Evolutionary conservation across 1,140 invertebrate species (phyloP).

Genomic region (Penaeus vannamei): DNA sequence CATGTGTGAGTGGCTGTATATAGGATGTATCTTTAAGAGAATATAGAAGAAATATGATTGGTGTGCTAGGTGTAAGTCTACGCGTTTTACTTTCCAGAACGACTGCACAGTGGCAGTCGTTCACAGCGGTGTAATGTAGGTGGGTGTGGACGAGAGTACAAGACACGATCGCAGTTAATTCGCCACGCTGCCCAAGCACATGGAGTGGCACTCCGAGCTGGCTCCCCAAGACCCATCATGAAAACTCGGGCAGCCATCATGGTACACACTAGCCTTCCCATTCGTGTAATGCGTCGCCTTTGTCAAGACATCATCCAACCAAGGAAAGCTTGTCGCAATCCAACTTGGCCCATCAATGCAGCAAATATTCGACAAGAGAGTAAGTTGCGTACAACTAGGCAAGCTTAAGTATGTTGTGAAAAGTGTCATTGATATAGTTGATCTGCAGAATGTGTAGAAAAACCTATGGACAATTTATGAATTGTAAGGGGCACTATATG

Average conservation of each 20-base stretch:
- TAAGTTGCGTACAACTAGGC: slow-evolving; percentile 72
- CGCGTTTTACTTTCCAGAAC: slow-evolving; percentile 59
- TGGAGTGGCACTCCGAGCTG: slow-evolving; percentile 80
- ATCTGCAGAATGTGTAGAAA: neutral
- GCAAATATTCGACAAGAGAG: slow-evolving; percentile 88
- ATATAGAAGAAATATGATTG: neutral
- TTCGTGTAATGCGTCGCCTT: slow-evolving; percentile 87
- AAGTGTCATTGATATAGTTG: slow-evolving; percentile 1
- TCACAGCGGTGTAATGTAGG: slow-evolving; percentile 85
- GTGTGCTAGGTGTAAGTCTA: slow-evolving; percentile 54
- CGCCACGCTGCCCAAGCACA: slow-evolving; percentile 94
- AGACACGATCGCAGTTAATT: slow-evolving; percentile 90
- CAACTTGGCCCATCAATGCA: slow-evolving; percentile 88
- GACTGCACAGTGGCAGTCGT: slow-evolving; percentile 64
- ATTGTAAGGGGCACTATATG: neutral
- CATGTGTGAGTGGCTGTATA: too few relatives aligned
- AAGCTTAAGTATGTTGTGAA: slow-evolving; percentile 23
- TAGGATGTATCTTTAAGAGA: too few relatives aligned
- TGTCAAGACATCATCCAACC: slow-evolving; percentile 88
- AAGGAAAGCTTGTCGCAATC: slow-evolving; percentile 88
- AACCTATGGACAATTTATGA: neutral
- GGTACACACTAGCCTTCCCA: slow-evolving; percentile 75
- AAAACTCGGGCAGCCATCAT: slow-evolving; percentile 97
- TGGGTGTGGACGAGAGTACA: slow-evolving; percentile 81
- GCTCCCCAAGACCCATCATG: slow-evolving; percentile 92